phyloP scores from a whole-genome alignment of 2,113 vertebrate species.

The Sphaerodactylus townsendi region DNA sequence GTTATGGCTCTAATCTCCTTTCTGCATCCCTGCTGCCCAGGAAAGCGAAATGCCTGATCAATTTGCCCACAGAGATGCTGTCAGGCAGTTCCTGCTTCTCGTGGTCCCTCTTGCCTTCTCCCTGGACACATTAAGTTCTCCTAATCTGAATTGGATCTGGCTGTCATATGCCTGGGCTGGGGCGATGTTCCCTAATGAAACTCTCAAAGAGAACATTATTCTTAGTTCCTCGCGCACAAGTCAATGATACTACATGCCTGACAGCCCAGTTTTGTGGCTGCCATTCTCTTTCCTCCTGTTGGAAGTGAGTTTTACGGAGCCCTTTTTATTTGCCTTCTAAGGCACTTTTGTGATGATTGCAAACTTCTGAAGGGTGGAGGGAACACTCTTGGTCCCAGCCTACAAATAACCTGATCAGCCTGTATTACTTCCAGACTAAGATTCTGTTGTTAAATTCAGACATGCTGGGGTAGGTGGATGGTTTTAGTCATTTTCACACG shows the following conservation, averaged over 20 bases:
- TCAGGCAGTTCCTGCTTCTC: neutral
- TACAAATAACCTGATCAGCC: too few species aligned
- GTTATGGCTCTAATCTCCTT: neutral
- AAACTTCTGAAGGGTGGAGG: neutral
- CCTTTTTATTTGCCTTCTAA: neutral
- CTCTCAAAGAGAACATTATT: constrained; percentile 2
- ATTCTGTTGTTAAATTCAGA: too few species aligned
- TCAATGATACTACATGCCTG: neutral
- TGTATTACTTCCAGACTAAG: too few species aligned
- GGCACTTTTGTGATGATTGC: neutral
- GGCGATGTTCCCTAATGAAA: neutral
- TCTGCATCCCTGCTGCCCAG: neutral
- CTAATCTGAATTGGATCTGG: constrained; percentile 2
- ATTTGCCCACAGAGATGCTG: constrained; percentile 10
- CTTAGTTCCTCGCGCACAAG: neutral
- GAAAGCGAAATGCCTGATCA: neutral
- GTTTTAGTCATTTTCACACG: too few species aligned
- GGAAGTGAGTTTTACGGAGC: too few species aligned
- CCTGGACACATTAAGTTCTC: neutral
- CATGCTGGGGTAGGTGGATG: too few species aligned
- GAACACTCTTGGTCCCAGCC: too few species aligned
- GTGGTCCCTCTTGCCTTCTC: neutral
- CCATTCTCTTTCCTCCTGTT: neutral
- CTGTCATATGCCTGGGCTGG: neutral
- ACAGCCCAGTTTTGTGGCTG: neutral